Percentiles rank a stretch among this genome's conserved stretches.
phyloP scores from a whole-genome alignment of 2,888 invertebrate genomes.

The Epicampocera succincta region DNA sequence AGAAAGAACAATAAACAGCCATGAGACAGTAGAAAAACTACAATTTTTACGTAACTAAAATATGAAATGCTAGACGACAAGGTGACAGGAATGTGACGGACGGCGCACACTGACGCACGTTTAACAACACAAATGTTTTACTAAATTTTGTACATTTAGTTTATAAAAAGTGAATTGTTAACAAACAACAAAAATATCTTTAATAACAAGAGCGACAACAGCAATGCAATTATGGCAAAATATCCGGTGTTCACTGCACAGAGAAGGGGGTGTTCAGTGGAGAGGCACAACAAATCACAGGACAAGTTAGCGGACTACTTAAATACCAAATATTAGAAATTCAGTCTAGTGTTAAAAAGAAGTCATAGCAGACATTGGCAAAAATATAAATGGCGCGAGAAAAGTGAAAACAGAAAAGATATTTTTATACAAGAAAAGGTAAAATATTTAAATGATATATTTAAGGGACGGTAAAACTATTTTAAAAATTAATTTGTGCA shows the following conservation, averaged over 20 bases:
- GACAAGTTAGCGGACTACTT: not conserved
- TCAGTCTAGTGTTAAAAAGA: not conserved
- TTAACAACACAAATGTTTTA: constrained; percentile 2
- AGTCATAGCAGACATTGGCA: not conserved
- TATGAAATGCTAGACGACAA: constrained; percentile 51
- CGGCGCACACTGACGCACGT: constrained; percentile 44
- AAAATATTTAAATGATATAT: too few species aligned
- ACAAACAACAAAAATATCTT: constrained; percentile 29
- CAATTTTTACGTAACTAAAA: constrained; percentile 12
- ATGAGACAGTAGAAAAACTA: constrained; percentile 25
- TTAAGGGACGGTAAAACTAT: too few species aligned
- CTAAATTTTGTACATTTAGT: too few species aligned
- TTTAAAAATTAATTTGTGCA: too few species aligned
- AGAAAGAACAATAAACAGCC: constrained; percentile 27
- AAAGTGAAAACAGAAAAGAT: too few species aligned
- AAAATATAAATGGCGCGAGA: not conserved
- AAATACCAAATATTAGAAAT: too few species aligned
- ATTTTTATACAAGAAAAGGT: too few species aligned
- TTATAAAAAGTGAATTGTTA: constrained; percentile 13
- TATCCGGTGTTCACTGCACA: not conserved
- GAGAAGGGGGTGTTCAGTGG: not conserved
- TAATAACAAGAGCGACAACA: not conserved
- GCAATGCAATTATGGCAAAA: not conserved
- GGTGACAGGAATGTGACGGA: constrained; percentile 61
- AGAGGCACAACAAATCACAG: not conserved